Evolutionary conservation across 2,888 invertebrate species (phyloP), one percentile per base, ranked within the genome.

Genomic region (Ennomos quercinarius): DNA sequence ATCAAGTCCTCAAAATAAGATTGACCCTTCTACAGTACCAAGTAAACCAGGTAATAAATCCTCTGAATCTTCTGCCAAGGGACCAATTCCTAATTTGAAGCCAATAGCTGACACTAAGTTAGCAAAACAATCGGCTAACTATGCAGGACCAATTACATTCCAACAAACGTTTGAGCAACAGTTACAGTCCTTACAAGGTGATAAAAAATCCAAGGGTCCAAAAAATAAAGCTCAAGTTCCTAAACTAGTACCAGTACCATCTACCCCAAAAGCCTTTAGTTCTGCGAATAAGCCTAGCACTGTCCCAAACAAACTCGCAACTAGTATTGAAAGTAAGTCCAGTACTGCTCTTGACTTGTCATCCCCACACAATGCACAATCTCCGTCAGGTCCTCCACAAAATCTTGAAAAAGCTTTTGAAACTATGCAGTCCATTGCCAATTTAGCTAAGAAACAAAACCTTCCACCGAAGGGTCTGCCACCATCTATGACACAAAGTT

Each of bases 131-230:
- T 76, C 64, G 41, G 85, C 83, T 34, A 87, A 82, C 72, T 80
- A 80, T 68, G 74, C 84, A 66, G 76, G 86, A 17, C 92, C 93
- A 48, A 90, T 91, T 57, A 93, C 93, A 70, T 93, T 93, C 76
- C 93, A 93, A 73, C 93, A 93, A 76, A 91, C 91, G 59, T 93
- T 93, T 87, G 90, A 92, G 70, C 89, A 93, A 64, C 93, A 93
- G 71, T 67, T 93, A 36, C 88, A 89, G 63, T 80, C 84, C 62
- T 68, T 91, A 70, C 87, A 90, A 71, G 70, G 81, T 70, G 92
- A 91, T 62, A 91, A 92, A 67, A 93, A 93, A 73, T 62, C 85
- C 0, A 93, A 93, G 70, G 57, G 83, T 52, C 77, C 85, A 1
- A 93, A 91, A 87, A 88, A 81, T 71, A 92, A 92, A 80, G 68